Evolutionary conservation across 2,888 invertebrate genomes (phyloP).

Genomic region (Ormyrus pomaceus): DNA sequence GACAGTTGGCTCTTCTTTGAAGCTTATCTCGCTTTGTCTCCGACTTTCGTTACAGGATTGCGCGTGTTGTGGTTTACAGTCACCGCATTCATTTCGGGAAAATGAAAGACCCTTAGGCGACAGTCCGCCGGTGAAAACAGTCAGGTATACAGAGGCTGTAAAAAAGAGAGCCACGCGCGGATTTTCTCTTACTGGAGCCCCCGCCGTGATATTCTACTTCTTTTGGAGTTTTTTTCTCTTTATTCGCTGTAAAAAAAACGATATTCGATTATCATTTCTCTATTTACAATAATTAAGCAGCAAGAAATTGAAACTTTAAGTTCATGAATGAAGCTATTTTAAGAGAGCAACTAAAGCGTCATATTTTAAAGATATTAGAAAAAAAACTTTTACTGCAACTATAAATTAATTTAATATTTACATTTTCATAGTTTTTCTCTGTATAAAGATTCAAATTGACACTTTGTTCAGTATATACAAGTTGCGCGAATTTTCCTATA

Average conservation of each 20-base stretch:
- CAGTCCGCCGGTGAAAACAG: not conserved
- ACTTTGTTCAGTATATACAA: too few relatives aligned
- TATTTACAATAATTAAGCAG: too few relatives aligned
- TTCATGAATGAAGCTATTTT: too few relatives aligned
- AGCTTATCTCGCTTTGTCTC: slow-evolving; percentile 30
- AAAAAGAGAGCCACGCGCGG: slow-evolving; percentile 52
- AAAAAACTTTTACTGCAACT: too few relatives aligned
- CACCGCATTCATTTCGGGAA: slow-evolving; percentile 59
- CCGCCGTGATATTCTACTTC: slow-evolving; percentile 2
- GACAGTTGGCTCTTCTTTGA: slow-evolving; percentile 26
- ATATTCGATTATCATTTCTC: too few relatives aligned
- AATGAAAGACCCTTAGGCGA: slow-evolving; percentile 60
- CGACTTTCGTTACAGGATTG: slow-evolving; percentile 54
- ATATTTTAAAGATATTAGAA: too few relatives aligned
- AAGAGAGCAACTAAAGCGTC: too few relatives aligned
- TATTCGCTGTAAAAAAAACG: not conserved
- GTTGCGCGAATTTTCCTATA: slow-evolving; percentile 31
- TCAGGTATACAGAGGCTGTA: slow-evolving; percentile 52
- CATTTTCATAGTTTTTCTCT: too few relatives aligned
- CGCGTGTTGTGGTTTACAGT: slow-evolving; percentile 61
- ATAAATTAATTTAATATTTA: too few relatives aligned
- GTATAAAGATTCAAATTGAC: too few relatives aligned
- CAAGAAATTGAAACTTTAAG: too few relatives aligned
- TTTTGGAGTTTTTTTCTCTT: slow-evolving; percentile 11
- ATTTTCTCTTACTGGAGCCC: slow-evolving; percentile 27